Percentiles rank a stretch among this genome's conserved stretches.
phyloP scores from a whole-genome alignment of 2,797 vertebrate genomes.

The Neosilurus mollespiculum region DNA sequence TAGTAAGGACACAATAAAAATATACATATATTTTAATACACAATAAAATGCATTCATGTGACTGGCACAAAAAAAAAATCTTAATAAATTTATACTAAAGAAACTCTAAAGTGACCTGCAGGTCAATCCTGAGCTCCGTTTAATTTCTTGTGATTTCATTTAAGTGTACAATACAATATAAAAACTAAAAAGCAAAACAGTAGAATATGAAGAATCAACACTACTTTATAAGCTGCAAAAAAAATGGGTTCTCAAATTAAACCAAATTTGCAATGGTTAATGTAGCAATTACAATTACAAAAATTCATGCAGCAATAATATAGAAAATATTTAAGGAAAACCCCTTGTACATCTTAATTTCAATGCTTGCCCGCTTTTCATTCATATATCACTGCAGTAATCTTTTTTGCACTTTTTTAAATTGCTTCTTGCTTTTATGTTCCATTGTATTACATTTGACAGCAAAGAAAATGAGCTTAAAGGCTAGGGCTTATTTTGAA shows the following conservation, averaged over 20 bases:
- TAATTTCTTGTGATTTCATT: background rate
- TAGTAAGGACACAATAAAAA: background rate
- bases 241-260: background rate
- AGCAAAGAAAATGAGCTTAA: background rate
- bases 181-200: background rate
- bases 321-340: background rate
- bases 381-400: background rate
- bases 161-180: background rate
- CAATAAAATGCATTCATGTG: background rate
- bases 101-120: background rate
- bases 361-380: background rate
- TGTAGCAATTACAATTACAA: background rate
- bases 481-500: background rate
- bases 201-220: background rate
- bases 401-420: background rate
- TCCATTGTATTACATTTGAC: background rate
- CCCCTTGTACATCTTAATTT: background rate
- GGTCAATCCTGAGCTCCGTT: background rate
- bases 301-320: background rate
- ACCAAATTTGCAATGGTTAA: background rate
- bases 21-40: background rate
- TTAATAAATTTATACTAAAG: too few relatives aligned
- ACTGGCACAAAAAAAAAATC: background rate
- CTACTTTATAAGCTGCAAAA: background rate
- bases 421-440: slow-evolving; percentile 6